Conservation (phyloP, 2,113 vertebrate genomes). For the Sylvietta virens region DNA sequence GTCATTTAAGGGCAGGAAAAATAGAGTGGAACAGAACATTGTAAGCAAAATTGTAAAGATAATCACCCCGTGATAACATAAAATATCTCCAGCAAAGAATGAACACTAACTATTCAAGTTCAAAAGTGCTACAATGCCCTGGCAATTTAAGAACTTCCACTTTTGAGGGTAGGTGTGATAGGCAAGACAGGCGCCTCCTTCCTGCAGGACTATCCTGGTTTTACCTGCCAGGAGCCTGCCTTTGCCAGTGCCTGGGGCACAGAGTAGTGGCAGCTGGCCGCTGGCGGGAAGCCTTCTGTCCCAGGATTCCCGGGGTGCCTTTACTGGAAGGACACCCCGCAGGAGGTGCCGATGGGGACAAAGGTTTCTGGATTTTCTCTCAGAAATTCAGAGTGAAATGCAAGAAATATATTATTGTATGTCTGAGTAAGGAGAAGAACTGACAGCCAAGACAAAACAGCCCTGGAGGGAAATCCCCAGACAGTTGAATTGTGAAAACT, state of each 20-base stretch:
- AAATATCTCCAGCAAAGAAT: not conserved
- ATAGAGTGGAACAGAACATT: not conserved
- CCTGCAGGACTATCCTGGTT: fast-evolving
- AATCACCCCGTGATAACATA: not conserved
- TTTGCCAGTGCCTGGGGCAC: fast-evolving
- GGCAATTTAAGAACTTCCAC: no score
- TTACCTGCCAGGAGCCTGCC: fast-evolving
- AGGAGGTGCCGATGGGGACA: not conserved
- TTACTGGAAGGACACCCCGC: not conserved
- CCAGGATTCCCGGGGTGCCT: not conserved
- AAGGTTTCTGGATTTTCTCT: not conserved
- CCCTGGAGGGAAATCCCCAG: not conserved
- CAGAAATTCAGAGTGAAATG: not conserved
- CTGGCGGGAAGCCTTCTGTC: not conserved
- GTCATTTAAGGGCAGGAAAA: not conserved
- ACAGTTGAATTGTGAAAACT: not conserved
- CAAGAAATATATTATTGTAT: not conserved
- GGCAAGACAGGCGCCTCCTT: fast-evolving
- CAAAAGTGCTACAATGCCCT: fast-evolving
- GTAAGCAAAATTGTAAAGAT: not conserved
- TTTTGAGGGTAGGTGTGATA: no score
- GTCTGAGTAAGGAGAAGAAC: not conserved
- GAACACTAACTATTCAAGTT: not conserved
- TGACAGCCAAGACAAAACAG: not conserved
- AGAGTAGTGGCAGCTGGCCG: no score